A percentile compares a stretch with the other conserved stretches of the same genome.
phyloP scores from a whole-genome alignment of 2,797 vertebrate species.

The Selene dorsalis region DNA sequence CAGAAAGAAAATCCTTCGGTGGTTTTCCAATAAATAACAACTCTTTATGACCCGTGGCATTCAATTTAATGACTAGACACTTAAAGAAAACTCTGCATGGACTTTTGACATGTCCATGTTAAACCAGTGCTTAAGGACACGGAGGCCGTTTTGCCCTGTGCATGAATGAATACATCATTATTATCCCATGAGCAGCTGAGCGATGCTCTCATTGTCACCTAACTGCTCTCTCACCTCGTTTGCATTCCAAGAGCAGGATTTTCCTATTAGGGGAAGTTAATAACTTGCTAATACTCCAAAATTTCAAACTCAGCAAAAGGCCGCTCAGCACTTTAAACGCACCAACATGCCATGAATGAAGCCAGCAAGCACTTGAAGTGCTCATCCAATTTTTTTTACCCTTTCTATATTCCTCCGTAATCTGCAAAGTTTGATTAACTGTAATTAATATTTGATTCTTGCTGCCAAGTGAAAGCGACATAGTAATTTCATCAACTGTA shows the following conservation, averaged over 20 bases:
- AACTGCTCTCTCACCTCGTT: slow-evolving; percentile 68
- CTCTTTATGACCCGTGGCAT: slow-evolving; percentile 53
- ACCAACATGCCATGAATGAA: slow-evolving; percentile 56
- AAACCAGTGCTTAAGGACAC: slow-evolving; percentile 41
- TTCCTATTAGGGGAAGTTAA: slow-evolving; percentile 79
- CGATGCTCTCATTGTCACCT: slow-evolving; percentile 64
- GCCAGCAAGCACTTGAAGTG: slow-evolving; percentile 30
- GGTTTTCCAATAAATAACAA: slow-evolving; percentile 44
- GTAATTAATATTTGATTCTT: slow-evolving; percentile 75
- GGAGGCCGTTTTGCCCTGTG: slow-evolving; percentile 34
- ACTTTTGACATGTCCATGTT: slow-evolving; percentile 61
- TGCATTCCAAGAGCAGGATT: slow-evolving; percentile 75
- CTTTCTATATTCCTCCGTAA: slow-evolving; percentile 56
- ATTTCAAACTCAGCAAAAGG: slow-evolving; percentile 76
- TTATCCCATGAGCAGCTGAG: slow-evolving; percentile 65
- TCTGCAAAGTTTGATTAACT: slow-evolving; percentile 73
- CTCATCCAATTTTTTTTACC: slow-evolving; percentile 55
- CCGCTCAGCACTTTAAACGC: slow-evolving; percentile 62
- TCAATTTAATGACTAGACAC: slow-evolving; percentile 54
- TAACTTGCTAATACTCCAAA: slow-evolving; percentile 80
- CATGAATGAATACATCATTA: slow-evolving; percentile 72
- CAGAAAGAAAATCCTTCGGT: slow-evolving; percentile 29
- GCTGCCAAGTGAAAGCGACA: slow-evolving; percentile 61
- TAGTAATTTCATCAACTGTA: slow-evolving; percentile 68
- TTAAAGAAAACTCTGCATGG: slow-evolving; percentile 44